Conservation (phyloP, 2,888 invertebrate species). For the Eupithecia exiguata region DNA sequence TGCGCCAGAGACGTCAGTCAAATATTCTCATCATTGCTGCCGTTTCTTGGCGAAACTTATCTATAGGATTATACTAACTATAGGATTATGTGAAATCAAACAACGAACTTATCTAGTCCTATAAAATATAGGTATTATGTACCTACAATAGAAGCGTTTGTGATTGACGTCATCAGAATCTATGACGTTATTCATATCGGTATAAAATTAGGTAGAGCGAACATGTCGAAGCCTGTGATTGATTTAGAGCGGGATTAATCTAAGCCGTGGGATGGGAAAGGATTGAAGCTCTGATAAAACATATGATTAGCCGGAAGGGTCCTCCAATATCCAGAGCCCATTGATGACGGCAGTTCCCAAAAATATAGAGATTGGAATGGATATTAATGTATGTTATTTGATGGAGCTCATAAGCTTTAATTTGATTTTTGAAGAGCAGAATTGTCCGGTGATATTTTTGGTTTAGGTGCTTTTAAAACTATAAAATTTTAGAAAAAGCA, state of each 20-base stretch:
- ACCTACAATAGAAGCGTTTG: background rate
- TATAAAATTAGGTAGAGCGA: slow-evolving; percentile 14
- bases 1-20: too few relatives aligned
- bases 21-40: too few relatives aligned
- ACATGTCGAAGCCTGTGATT: slow-evolving; percentile 33
- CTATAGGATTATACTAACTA: background rate
- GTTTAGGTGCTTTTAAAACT: background rate
- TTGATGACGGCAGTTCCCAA: background rate
- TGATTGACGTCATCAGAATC: background rate
- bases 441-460: background rate
- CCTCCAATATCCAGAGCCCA: slow-evolving; percentile 4
- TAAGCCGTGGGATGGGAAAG: slow-evolving; percentile 31
- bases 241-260: slow-evolving; percentile 24
- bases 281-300: slow-evolving; percentile 20
- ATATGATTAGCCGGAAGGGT: slow-evolving; percentile 21
- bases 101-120: background rate
- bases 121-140: background rate
- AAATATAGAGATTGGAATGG: slow-evolving; percentile 8
- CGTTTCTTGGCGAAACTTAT: too few relatives aligned
- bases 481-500: background rate
- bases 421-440: background rate
- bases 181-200: slow-evolving; percentile 7
- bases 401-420: background rate
- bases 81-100: background rate
- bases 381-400: slow-evolving; percentile 5